Evolutionary conservation across 1,140 invertebrate genomes (phyloP), one percentile per base, ranked within the genome.

Genomic region (Aphidius gifuensis): DNA sequence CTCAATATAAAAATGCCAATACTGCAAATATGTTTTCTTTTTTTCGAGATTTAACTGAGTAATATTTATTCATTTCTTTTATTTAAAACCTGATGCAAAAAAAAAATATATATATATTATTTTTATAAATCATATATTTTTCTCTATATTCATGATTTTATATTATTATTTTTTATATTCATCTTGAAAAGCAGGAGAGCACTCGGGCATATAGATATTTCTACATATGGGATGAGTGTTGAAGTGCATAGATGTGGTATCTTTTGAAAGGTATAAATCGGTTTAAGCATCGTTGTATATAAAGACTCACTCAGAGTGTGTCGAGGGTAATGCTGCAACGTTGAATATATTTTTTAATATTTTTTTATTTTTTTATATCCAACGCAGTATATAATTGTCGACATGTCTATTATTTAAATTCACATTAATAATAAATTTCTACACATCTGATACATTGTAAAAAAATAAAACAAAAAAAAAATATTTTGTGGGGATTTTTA

Each of bases 191-290:
- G 32, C 48, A 23, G 48, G 5, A 53, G 39, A 39, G 50, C 50
- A 53, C 21, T 32, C 16, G 49, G 49, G 49, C 50, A 53, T 53
- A 38, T 9, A 53, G 50, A 53, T 53, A 53, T 53, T 53, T 53
- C 3, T 8, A 7, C 32, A 38, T 38, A 53, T 53, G 50, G 11
- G 4, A 38, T 8, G 9, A 44, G 7, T 7, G 32, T 53, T 32
- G 32, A 5, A 9, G 32, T 38, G 5, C 50, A 38, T 7, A 53
- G 11, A 8, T 6, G 50, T 9, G 50, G 11, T 53, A 53, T 53
- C 50, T 53, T 53, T 38, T 11, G 50, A 53, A 38, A 53, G 50
- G 50, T 39, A 53, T 23, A 53, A 53, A 53, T 53, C 50, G 50
- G 50, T 53, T 53, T 53, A 53, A 9, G 50, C 50, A 53, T 32